Percentiles rank a stretch among this genome's conserved stretches.
Evolutionary conservation across 2,113 vertebrate genomes (phyloP).

Genomic region (Philantomba maxwellii): DNA sequence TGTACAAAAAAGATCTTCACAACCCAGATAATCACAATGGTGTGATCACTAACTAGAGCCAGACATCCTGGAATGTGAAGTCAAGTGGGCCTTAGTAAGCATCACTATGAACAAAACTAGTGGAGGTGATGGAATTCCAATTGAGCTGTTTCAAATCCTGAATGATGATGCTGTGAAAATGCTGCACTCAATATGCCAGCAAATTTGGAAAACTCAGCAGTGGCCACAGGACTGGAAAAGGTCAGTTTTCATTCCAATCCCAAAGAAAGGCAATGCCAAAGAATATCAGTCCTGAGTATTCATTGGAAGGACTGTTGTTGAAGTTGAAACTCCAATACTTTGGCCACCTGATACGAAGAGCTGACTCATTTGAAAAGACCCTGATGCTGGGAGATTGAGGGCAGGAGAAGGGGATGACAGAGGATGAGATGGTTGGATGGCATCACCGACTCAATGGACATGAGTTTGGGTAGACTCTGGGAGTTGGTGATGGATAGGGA

Average conservation of each 20-base stretch:
- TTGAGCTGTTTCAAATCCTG: neutral
- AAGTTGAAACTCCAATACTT: neutral
- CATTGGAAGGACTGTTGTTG: neutral
- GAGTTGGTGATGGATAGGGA: neutral
- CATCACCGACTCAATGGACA: neutral
- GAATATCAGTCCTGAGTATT: neutral
- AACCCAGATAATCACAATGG: neutral
- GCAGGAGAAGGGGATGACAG: neutral
- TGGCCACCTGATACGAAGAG: neutral
- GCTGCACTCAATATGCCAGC: neutral
- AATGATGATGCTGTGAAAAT: neutral
- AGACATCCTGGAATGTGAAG: neutral
- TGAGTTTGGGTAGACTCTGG: neutral
- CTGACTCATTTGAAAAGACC: neutral
- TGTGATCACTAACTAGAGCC: neutral
- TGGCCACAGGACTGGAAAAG: neutral
- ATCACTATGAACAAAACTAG: neutral
- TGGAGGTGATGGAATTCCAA: neutral
- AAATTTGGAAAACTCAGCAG: neutral
- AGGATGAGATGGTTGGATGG: neutral
- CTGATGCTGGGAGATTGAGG: neutral
- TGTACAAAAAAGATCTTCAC: neutral
- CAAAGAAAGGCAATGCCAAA: neutral
- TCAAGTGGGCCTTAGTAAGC: neutral
- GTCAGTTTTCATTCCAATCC: neutral